phyloP scores from a whole-genome alignment of 2,113 vertebrate genomes.

The Bubalus kerabau region DNA sequence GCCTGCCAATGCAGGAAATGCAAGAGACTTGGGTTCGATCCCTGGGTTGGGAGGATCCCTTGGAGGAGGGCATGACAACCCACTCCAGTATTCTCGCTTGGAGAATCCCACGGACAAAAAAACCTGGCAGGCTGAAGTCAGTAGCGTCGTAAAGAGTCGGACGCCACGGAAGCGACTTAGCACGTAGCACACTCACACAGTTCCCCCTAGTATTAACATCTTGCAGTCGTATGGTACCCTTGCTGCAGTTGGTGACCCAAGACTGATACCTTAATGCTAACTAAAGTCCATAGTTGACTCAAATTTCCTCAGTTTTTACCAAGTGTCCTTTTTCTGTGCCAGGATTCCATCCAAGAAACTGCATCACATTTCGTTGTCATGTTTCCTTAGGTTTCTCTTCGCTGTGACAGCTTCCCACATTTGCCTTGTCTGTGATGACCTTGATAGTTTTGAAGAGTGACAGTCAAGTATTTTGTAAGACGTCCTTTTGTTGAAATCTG shows the following conservation, averaged over 20 bases:
- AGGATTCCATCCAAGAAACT: neutral
- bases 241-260: neutral
- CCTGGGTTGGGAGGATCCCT: neutral
- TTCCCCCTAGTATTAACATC: neutral
- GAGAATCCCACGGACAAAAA: neutral
- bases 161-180: accelerated
- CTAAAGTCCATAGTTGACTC: neutral
- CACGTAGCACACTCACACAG: neutral
- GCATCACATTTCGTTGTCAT: neutral
- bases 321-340: neutral
- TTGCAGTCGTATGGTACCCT: neutral
- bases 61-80: neutral
- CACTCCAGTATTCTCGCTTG: neutral
- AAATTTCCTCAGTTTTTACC: neutral
- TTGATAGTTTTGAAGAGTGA: neutral
- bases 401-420: neutral
- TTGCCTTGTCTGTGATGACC: neutral
- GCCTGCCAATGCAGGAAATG: neutral
- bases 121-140: neutral
- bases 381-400: neutral
- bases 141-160: neutral
- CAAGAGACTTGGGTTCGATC: neutral
- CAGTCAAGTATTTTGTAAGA: neutral
- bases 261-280: neutral
- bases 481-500: neutral